Evolutionary conservation across 2,113 vertebrate genomes (phyloP).

Genomic region (Blennius ocellaris): DNA sequence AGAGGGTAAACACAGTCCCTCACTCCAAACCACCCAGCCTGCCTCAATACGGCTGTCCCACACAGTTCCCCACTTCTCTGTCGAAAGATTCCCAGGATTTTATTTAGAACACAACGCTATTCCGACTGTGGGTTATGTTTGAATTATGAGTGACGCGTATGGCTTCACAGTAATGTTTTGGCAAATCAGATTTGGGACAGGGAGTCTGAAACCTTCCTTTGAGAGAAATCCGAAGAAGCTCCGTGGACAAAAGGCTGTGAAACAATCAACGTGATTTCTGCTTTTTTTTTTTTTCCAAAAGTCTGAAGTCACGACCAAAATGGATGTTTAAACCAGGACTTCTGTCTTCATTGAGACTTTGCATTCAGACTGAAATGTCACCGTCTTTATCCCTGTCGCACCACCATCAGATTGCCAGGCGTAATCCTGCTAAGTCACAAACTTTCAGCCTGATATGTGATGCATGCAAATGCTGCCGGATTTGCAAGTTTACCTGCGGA

Average conservation of each 20-base stretch:
- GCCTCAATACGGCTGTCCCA: constrained; percentile 25
- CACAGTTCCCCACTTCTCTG: constrained; percentile 27
- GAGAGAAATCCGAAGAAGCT: too few relatives aligned
- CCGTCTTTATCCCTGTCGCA: constrained; percentile 1
- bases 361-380: constrained; percentile 1
- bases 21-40: constrained; percentile 28
- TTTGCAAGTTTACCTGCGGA: not conserved
- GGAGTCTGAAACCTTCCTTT: too few relatives aligned
- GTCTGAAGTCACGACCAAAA: not conserved
- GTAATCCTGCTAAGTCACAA: constrained; percentile 21
- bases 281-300: too few relatives aligned
- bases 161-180: too few relatives aligned
- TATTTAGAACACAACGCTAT: too few relatives aligned
- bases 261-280: too few relatives aligned
- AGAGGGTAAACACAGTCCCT: constrained; percentile 54
- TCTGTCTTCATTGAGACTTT: not conserved
- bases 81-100: not conserved
- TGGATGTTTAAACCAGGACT: not conserved
- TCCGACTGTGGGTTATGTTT: too few relatives aligned
- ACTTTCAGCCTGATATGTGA: constrained; percentile 8
- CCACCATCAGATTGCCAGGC: not conserved
- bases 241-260: too few relatives aligned
- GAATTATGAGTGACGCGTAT: too few relatives aligned
- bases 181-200: too few relatives aligned
- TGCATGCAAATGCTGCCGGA: constrained; percentile 23